Base-by-base conservation (phyloP, 2,797 vertebrate species). In the Thunnus albacares region DNA sequence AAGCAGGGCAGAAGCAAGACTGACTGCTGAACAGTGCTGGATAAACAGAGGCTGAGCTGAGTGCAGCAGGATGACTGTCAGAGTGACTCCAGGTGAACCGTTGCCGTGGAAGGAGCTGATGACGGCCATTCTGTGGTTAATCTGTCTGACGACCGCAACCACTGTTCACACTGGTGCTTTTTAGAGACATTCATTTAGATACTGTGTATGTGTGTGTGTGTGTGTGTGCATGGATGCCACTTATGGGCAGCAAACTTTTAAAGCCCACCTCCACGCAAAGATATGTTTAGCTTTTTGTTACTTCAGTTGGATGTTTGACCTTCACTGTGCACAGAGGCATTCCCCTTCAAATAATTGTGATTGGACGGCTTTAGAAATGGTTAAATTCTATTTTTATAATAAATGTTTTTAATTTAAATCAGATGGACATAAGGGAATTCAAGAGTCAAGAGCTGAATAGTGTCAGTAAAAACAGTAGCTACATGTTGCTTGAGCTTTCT, bases 1-100 rank as follows among this genome's bases (percentile, higher is more conserved):
- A 63, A 78, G 56, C 73, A 12, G 70, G 51, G 49, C 33, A 22
- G 71, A 76, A 82, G 75, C 53, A 22, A 67, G 64, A 71, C 51
- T 69, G 86, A 86, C 82, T 71, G 78, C 75, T 84, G 77, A 80
- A 69, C 79, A 75, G 79, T 83, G 70, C 20, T 3, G 70, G 71
- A 75, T 35, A 58, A 84, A 41, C 76, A 72, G 57, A 73, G 30
- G 22, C 30, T 35, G 47, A 35, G 17, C n/a, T 43, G 30, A 30
- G 17, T 57, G 17, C 15, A 26, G 62, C 70, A 64, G 60, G 77
- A 69, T 53, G 70, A 81, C 73, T 49, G 61, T 71, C 69, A 69
- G 41, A 71, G 64, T 64, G 80, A 89, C 56, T 84, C 45, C 89
- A 90, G 89, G 83, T 92, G 86, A 82, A 84, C 33, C 11, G 10